Percentiles rank a stretch among this genome's conserved stretches.
Conservation (phyloP, 35 echinoderm and acorn worm genomes). For the Heliocidaris erythrogramma region DNA sequence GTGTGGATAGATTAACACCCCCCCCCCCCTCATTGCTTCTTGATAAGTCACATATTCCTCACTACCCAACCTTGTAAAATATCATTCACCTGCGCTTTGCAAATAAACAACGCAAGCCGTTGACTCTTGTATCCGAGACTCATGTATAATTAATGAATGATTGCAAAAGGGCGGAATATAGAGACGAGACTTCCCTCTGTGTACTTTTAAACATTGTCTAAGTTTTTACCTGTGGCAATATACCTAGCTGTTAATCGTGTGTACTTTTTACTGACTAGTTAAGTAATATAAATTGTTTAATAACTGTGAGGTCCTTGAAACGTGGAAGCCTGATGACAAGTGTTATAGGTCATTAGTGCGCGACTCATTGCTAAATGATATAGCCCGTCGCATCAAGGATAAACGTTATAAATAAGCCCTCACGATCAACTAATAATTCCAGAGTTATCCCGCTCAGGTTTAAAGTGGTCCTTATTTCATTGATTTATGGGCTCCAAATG, state of each 20-base stretch:
- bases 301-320: background rate
- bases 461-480: too few species aligned
- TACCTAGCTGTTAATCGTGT: background rate
- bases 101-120: background rate
- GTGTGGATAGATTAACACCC: too few species aligned
- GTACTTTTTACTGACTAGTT: background rate
- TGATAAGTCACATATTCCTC: background rate
- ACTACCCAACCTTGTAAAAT: background rate
- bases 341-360: background rate
- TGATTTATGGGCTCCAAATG: too few species aligned
- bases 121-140: background rate
- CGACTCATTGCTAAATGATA: background rate
- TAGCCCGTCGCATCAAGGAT: background rate
- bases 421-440: background rate
- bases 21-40: too few species aligned
- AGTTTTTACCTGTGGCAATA: background rate
- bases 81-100: background rate
- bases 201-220: background rate
- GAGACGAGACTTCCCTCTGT: background rate
- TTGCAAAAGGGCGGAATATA: background rate
- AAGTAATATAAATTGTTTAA: background rate
- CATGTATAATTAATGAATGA: background rate
- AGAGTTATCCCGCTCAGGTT: background rate
- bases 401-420: background rate
- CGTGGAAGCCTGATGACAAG: too few species aligned